Evolutionary conservation across 1,140 invertebrate genomes (phyloP).

Genomic region (Diuraphis noxia): DNA sequence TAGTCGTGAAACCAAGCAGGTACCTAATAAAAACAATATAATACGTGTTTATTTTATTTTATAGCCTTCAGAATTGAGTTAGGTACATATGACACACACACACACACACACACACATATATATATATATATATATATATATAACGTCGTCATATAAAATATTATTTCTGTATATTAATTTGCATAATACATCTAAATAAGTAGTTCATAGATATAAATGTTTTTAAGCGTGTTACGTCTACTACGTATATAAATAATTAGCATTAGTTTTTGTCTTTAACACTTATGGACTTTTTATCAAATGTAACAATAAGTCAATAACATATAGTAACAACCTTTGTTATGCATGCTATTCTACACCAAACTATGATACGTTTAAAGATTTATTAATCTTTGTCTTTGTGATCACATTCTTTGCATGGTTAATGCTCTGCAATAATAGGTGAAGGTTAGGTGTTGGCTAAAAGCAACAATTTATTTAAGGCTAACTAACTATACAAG

Average conservation of each 20-base stretch:
- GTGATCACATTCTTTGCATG: neutral
- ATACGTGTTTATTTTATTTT: neutral
- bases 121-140: too few species aligned
- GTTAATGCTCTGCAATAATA: neutral
- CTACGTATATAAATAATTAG: neutral
- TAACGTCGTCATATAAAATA: neutral
- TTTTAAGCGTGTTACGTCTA: neutral
- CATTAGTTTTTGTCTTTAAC: neutral
- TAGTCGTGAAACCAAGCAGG: neutral
- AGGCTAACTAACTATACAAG: neutral
- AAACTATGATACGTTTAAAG: neutral
- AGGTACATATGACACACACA: neutral
- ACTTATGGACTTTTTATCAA: neutral
- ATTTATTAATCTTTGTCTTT: neutral
- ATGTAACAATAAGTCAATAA: neutral
- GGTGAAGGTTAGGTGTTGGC: constrained; percentile 10
- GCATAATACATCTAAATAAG: constrained; percentile 20
- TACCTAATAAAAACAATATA: neutral
- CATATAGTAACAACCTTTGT: neutral
- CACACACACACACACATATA: too few species aligned
- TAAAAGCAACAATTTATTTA: neutral
- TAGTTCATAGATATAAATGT: neutral
- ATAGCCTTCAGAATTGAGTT: neutral
- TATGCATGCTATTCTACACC: neutral
- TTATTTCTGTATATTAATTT: neutral